Evolutionary conservation across 2,888 invertebrate genomes (phyloP).

Genomic region (Hyposoter didymator): DNA sequence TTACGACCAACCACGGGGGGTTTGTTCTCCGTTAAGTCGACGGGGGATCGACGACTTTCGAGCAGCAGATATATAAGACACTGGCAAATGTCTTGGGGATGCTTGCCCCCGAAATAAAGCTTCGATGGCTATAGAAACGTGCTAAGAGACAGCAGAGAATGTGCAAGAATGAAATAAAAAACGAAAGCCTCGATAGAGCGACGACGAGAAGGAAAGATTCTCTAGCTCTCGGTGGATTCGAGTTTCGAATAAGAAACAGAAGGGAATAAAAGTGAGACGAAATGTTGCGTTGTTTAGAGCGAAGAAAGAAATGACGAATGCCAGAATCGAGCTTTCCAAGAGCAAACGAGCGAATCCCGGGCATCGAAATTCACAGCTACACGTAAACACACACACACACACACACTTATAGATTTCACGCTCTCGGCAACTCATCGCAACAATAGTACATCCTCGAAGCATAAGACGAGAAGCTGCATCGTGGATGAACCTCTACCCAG

Average conservation of each 20-base stretch:
- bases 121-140: slow-evolving; percentile 1
- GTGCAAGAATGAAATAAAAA: not conserved
- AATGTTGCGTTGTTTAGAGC: not conserved
- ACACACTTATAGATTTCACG: slow-evolving; percentile 4
- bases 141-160: not conserved
- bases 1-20: slow-evolving; percentile 68
- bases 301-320: slow-evolving; percentile 30
- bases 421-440: slow-evolving; percentile 28
- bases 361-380: slow-evolving; percentile 40
- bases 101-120: slow-evolving; percentile 50
- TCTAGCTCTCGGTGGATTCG: not conserved
- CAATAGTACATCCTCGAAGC: slow-evolving; percentile 32
- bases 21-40: slow-evolving; percentile 54
- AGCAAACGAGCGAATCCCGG: slow-evolving; percentile 22
- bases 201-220: not conserved
- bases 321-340: slow-evolving; percentile 36
- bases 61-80: slow-evolving; percentile 35
- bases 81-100: slow-evolving; percentile 24
- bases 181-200: not conserved
- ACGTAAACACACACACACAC: not conserved
- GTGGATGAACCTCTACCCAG: slow-evolving; percentile 25
- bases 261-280: slow-evolving; percentile 19
- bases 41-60: slow-evolving; percentile 49
- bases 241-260: slow-evolving; percentile 9
- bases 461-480: slow-evolving; percentile 31